These are phyloP conservation scores for Nasua narica DNA, from an alignment of 2,797 vertebrate genomes.

Conservation along the genomic window DNA sequence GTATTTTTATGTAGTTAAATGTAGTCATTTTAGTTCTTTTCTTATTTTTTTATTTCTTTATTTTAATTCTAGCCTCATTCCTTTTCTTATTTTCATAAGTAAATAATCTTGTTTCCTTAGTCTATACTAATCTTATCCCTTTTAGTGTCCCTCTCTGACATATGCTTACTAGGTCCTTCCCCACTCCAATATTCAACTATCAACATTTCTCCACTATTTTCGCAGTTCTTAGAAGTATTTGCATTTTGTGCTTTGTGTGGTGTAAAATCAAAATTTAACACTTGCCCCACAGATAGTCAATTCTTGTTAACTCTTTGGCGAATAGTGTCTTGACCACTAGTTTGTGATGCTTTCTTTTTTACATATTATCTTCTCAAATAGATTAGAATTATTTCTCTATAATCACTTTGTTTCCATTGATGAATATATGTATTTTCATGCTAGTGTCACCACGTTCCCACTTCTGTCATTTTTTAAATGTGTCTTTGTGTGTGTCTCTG, in stretches of 20 bases:
- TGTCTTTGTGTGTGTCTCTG: not conserved
- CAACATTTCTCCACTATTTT: not conserved
- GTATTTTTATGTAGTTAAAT: not conserved
- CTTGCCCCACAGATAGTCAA: not conserved
- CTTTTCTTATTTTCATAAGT: not conserved
- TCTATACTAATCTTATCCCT: not conserved
- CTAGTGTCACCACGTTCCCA: not conserved
- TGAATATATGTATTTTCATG: not conserved
- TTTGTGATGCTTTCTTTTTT: slow-evolving; percentile 24
- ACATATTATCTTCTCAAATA: not conserved
- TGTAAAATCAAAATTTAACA: not conserved
- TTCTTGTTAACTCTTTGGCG: slow-evolving; percentile 21
- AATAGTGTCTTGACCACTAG: slow-evolving; percentile 12
- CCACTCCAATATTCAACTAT: not conserved
- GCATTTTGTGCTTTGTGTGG: slow-evolving; percentile 28
- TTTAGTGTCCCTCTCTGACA: not conserved
- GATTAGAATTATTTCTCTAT: not conserved
- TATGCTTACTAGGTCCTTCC: not conserved
- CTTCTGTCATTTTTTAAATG: not conserved
- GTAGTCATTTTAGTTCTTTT: not conserved
- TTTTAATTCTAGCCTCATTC: not conserved
- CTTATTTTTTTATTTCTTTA: not conserved
- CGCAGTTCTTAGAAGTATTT: slow-evolving; percentile 11
- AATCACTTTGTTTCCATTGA: not conserved
- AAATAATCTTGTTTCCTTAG: not conserved